Conservation (phyloP, 1,140 invertebrate species). For the Diuraphis noxia region DNA sequence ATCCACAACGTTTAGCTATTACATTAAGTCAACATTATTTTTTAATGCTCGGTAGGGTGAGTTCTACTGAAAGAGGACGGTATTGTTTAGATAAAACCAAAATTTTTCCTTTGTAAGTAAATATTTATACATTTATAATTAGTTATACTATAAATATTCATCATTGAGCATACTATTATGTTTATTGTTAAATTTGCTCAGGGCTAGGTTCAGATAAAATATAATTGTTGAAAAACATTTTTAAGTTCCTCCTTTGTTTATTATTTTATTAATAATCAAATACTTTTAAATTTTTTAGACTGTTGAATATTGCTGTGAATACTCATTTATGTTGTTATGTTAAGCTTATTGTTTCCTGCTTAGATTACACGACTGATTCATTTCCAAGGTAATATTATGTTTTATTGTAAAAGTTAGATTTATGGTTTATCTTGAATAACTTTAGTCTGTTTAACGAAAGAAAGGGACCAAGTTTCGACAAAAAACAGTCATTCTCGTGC, state of each 20-base stretch:
- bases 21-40: slow-evolving; percentile 94
- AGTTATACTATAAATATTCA: slow-evolving; percentile 44
- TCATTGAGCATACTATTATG: neutral
- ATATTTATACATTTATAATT: neutral
- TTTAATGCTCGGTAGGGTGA: slow-evolving; percentile 85
- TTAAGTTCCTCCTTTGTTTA: neutral
- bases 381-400: slow-evolving; percentile 66
- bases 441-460: too few relatives aligned
- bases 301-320: slow-evolving; percentile 54
- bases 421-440: neutral
- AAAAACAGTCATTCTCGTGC: too few relatives aligned
- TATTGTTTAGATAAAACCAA: slow-evolving; percentile 75
- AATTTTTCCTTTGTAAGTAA: slow-evolving; percentile 73
- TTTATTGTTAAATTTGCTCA: neutral
- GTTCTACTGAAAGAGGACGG: slow-evolving; percentile 73
- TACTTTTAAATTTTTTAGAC: slow-evolving; percentile 18
- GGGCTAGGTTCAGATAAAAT: neutral
- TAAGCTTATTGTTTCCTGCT: slow-evolving; percentile 85
- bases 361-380: slow-evolving; percentile 80
- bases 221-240: neutral
- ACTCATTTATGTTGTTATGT: slow-evolving; percentile 87
- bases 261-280: neutral
- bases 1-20: slow-evolving; percentile 81
- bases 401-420: slow-evolving; percentile 11
- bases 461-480: too few relatives aligned